Base-by-base conservation (phyloP, 1,140 invertebrate species). In the Phocides pigmalion region DNA sequence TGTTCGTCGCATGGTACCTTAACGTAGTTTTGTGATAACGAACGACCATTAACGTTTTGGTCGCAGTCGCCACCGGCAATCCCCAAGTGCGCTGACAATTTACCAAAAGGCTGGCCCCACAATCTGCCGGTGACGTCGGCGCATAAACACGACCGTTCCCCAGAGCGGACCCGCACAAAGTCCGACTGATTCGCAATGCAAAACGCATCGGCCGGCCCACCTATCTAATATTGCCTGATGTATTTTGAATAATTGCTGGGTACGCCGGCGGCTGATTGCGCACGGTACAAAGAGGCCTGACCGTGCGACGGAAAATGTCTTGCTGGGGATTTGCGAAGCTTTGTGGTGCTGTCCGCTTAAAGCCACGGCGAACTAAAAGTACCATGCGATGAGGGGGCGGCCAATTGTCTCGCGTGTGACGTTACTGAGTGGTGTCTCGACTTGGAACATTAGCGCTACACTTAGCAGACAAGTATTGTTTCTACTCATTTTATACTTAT, bases 231-330 rank as follows among this genome's bases (percentile, higher is more conserved):
- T 87, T 82, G 87, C 76, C 81, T 79, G 80, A 89, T 88, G 84
- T 87, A 88, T 90, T 90, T 90, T 88, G 87, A 90, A 90, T 90
- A 90, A 89, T 90, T 90, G 85, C 82, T 72, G 78, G 70, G 72
- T 64, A 74, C 68, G 73, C 70, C 73, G 76, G 65, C 74, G 77
- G 74, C 76, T 87, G 87, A 87, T 87, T 89, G 87, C 82, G 74
- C 69, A 63, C 54, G 22, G 69, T 75, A 86, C 83, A 88, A 84
- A 87, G 81, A 78, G 81, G 74, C 68, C 68, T 76, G 72, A 72
- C 66, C 72, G 61, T 68, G 71, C 47, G 62, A 79, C 76, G 79
- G 81, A 84, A 86, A 84, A 84, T 87, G 84, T 89, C 86, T 87
- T 89, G 76, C 74, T 68, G 25, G 58, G 70, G 77, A 81, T 82